Percentiles rank a stretch among this genome's conserved stretches.
phyloP scores from a whole-genome alignment of 2,888 invertebrate species.

The Lordiphosa andalusiaca region DNA sequence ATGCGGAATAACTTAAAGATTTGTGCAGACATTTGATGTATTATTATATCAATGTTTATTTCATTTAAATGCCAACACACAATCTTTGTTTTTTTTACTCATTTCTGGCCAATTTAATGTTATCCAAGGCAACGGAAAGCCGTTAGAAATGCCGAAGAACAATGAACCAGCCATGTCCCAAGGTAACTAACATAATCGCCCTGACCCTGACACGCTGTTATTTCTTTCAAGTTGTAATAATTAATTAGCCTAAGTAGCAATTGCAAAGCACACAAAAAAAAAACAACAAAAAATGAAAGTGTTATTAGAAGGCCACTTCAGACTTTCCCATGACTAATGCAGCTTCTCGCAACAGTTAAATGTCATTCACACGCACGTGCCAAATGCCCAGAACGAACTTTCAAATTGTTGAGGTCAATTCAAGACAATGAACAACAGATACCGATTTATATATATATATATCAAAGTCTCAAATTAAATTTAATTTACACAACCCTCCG shows the following conservation, averaged over 20 bases:
- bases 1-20: too few relatives aligned
- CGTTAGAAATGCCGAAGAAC: conserved; percentile 44
- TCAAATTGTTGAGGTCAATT: conserved; percentile 59
- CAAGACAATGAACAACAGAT: conserved; percentile 31
- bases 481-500: conserved; percentile 34
- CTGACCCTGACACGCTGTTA: conserved; percentile 50
- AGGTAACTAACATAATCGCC: conserved; percentile 12
- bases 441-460: conserved; percentile 27
- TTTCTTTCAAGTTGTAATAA: conserved; percentile 26
- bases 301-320: conserved; percentile 26
- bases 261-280: conserved; percentile 7
- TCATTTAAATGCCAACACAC: neutral
- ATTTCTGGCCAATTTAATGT: neutral
- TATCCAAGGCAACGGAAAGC: conserved; percentile 15
- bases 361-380: conserved; percentile 37
- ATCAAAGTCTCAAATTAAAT: conserved; percentile 17
- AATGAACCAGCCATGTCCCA: conserved; percentile 27
- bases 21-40: too few relatives aligned
- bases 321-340: conserved; percentile 52
- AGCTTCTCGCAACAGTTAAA: conserved; percentile 17
- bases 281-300: conserved; percentile 32
- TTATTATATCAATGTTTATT: neutral
- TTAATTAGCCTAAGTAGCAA: conserved; percentile 21
- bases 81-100: neutral
- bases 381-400: conserved; percentile 56